Base-by-base conservation (phyloP, 1,140 invertebrate genomes). In the Drosophila subobscura region DNA sequence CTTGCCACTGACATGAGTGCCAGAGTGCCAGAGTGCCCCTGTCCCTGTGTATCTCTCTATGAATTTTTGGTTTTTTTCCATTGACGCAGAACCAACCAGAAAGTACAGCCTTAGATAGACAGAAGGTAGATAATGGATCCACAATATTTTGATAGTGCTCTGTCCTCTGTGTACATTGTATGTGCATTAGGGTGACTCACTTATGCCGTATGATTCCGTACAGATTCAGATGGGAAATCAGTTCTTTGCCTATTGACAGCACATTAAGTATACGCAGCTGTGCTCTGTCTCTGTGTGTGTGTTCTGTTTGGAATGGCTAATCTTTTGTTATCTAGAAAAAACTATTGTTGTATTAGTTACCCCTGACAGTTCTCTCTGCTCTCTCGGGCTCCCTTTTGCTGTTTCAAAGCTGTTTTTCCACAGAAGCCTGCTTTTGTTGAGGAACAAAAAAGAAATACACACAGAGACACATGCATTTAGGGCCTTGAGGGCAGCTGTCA, bases 341-440 rank as follows among this genome's bases (percentile, higher is more conserved):
- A 63, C 59, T 64, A 73, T 73, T 73, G 68, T 73, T 73, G 73
- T 71, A 55, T 73, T 51, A 33, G 46, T 51, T 40, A 20, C 14
- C 40, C 53, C 53, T 47, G 46, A 47, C 71, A 47, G 45, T 53
- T 65, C 45, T 10, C n/a, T 37, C 5, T 25, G 16, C 20, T 27
- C 16, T 25, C 45, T 37, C 53, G n/a, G 16, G 22, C 14, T 33
- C n/a, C 0, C 16, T 20, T 16, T 29, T 29, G 45, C 51, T 29
- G 45, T 45, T 46, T 49, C 33, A 61, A 53, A 79, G 52, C 51
- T 63, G 16, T 56, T 75, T 70, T 76, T 65, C 58, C 55, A 58
- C 44, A 78, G 65, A 55, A 76, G 16, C 77, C 79, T 65, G 77
- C 80, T 61, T 84, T 86, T 79, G 83, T 63, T 86, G 55, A 50